A percentile compares a stretch with the other conserved stretches of the same genome.
Evolutionary conservation across 2,113 vertebrate genomes (phyloP).

Genomic region (Planiliza haematocheilus): DNA sequence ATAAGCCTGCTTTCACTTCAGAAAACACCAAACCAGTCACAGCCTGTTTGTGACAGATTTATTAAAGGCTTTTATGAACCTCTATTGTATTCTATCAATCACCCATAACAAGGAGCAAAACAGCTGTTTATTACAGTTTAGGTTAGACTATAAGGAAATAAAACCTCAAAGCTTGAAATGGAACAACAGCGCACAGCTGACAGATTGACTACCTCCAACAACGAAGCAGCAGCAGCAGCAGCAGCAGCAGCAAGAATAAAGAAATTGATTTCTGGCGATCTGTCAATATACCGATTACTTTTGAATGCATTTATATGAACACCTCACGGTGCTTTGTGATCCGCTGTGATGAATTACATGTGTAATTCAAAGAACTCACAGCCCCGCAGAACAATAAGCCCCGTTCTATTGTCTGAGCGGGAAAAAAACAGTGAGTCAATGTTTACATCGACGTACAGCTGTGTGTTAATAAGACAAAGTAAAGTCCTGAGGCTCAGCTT

Average conservation of each 20-base stretch:
- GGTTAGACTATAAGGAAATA: constrained; percentile 4
- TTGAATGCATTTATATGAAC: constrained; percentile 39
- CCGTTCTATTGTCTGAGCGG: constrained; percentile 8
- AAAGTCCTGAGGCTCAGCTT: background rate
- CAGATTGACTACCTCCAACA: background rate
- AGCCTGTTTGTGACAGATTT: constrained; percentile 3
- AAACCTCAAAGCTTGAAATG: background rate
- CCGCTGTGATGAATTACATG: constrained; percentile 6
- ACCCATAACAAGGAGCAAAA: constrained; percentile 7
- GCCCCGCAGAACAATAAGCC: constrained; percentile 15
- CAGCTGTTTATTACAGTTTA: constrained; percentile 29
- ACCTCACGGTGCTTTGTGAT: background rate
- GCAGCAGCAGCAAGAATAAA: background rate
- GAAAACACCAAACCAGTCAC: background rate
- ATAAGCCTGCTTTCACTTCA: background rate
- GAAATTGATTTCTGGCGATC: constrained; percentile 16
- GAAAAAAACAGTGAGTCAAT: background rate
- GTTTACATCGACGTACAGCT: constrained; percentile 1
- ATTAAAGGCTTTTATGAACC: background rate
- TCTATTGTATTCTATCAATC: background rate
- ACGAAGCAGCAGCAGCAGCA: background rate
- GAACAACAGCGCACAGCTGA: background rate
- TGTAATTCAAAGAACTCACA: constrained; percentile 1
- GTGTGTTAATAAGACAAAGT: background rate
- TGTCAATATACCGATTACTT: constrained; percentile 40